A percentile compares a stretch with the other conserved stretches of the same genome.
Conservation (phyloP, 2,797 vertebrate species). For the Danionella dracula region DNA sequence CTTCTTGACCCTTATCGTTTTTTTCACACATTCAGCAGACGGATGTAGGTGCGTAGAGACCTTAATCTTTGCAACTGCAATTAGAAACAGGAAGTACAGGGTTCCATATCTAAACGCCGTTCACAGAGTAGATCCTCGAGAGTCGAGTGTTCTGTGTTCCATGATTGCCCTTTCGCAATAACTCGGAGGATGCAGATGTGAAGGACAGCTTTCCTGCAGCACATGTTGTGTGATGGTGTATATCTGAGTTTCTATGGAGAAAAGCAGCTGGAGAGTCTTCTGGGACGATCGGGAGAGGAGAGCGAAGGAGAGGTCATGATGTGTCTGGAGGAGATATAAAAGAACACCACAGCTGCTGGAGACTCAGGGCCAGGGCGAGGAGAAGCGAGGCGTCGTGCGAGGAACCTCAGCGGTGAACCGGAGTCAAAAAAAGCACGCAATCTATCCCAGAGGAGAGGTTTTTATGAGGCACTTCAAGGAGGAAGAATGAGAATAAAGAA, state of each 20-base stretch:
- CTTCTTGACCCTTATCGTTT: too few relatives aligned
- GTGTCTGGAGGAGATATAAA: constrained; percentile 22
- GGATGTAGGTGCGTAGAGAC: too few relatives aligned
- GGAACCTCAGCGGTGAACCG: not conserved
- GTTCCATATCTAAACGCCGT: too few relatives aligned
- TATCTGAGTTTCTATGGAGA: constrained; percentile 20
- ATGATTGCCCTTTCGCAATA: too few relatives aligned
- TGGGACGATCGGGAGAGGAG: constrained; percentile 24
- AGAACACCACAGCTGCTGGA: constrained; percentile 38
- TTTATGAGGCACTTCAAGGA: not conserved
- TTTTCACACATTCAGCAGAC: too few relatives aligned
- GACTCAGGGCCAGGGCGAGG: constrained; percentile 6
- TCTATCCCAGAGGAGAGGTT: not conserved
- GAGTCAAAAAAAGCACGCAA: not conserved
- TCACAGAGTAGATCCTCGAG: too few relatives aligned
- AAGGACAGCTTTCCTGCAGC: too few relatives aligned
- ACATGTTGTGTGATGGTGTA: constrained; percentile 1
- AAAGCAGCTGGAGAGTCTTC: constrained; percentile 33
- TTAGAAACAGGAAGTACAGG: too few relatives aligned
- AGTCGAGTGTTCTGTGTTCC: too few relatives aligned
- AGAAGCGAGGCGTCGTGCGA: not conserved
- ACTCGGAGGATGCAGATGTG: too few relatives aligned
- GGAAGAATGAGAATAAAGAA: too few relatives aligned
- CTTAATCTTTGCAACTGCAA: too few relatives aligned
- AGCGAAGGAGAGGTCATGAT: constrained; percentile 16